Percentiles rank a stretch among this genome's conserved stretches.
Conservation (phyloP, 2,888 invertebrate species). For the Euclidia mi region DNA sequence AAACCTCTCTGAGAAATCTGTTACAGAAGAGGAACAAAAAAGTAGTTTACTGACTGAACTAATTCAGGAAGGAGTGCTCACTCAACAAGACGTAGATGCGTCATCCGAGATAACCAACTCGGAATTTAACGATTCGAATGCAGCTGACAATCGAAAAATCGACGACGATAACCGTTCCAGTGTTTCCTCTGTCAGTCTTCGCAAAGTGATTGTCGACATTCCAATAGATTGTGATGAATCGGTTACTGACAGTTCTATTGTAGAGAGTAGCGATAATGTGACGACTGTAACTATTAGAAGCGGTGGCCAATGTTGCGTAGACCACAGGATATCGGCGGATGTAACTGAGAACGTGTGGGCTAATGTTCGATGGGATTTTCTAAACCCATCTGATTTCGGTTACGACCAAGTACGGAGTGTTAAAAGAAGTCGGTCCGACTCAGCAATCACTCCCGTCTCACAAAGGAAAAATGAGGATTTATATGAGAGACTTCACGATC, state of each 20-base stretch:
- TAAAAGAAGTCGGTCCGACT: conserved; percentile 85
- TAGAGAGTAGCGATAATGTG: conserved; percentile 79
- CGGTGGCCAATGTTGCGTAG: conserved; percentile 81
- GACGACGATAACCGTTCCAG: conserved; percentile 77
- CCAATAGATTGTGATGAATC: conserved; percentile 81
- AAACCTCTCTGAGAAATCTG: conserved; percentile 60
- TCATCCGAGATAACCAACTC: conserved; percentile 77
- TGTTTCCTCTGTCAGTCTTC: conserved; percentile 74
- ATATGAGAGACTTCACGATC: conserved; percentile 80
- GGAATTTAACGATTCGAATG: conserved; percentile 72
- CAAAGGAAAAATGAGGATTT: conserved; percentile 81
- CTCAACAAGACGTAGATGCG: conserved; percentile 84
- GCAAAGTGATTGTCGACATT: conserved; percentile 82
- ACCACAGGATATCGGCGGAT: conserved; percentile 86
- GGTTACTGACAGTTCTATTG: conserved; percentile 72
- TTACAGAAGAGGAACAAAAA: conserved; percentile 72
- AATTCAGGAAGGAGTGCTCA: conserved; percentile 83
- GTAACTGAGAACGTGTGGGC: conserved; percentile 86
- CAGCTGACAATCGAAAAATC: conserved; percentile 68
- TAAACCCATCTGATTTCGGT: conserved; percentile 84
- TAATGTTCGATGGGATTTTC: conserved; percentile 85
- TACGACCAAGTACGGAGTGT: conserved; percentile 84
- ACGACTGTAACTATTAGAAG: conserved; percentile 81
- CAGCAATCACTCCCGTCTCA: conserved; percentile 81
- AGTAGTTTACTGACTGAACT: conserved; percentile 81